These are phyloP conservation scores for Eubucco bourcierii DNA, from an alignment of 2,113 vertebrate genomes.

Conservation along the genomic window DNA sequence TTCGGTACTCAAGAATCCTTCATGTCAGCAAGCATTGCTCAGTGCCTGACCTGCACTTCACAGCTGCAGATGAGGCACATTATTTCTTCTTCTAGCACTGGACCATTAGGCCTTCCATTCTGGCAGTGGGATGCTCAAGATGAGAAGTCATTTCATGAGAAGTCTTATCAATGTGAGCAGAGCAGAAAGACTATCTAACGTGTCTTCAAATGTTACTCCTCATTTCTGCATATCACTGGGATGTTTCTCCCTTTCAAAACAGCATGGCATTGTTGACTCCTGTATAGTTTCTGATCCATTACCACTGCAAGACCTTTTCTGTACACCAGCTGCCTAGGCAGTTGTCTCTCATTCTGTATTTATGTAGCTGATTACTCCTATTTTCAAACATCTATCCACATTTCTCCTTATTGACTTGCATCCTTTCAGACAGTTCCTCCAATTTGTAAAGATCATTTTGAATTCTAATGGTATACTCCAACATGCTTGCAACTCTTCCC, in stretches of 20 bases:
- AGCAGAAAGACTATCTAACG: neutral
- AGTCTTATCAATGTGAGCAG: neutral
- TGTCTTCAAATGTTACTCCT: neutral
- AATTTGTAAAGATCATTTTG: constrained; percentile 59
- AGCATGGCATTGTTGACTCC: neutral
- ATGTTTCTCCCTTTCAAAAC: neutral
- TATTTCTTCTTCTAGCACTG: neutral
- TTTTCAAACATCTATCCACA: constrained; percentile 64
- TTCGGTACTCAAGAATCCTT: neutral
- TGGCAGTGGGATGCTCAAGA: neutral
- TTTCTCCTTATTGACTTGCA: constrained; percentile 61
- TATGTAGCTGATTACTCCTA: constrained; percentile 63
- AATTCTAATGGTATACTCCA: constrained; percentile 67
- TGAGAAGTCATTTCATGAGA: neutral
- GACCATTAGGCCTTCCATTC: neutral
- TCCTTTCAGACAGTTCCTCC: constrained; percentile 47
- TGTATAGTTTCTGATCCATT: constrained; percentile 13
- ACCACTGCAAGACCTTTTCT: constrained; percentile 29
- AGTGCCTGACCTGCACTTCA: neutral
- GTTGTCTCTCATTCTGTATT: constrained; percentile 61
- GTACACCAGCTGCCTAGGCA: constrained; percentile 35
- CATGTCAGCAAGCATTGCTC: neutral
- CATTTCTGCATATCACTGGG: neutral
- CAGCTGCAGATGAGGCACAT: neutral
- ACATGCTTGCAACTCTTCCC: constrained; percentile 61